Evolutionary conservation across 2,113 vertebrate genomes (phyloP).

Genomic region (Taxidea taxus): DNA sequence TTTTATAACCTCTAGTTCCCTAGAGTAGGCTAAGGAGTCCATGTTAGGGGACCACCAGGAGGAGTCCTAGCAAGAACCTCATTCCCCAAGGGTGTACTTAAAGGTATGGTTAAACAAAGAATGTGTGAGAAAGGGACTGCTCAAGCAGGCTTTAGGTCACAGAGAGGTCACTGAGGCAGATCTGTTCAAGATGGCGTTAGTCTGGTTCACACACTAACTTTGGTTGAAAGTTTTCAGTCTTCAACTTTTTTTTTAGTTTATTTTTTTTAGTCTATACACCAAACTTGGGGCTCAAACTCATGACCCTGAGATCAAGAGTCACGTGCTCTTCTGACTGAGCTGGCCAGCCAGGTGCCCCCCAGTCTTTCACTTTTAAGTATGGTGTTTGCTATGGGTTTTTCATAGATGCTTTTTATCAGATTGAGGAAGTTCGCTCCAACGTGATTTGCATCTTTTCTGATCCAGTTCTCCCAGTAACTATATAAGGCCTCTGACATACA

Average conservation of each 20-base stretch:
- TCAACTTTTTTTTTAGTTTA: not conserved
- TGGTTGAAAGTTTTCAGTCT: not conserved
- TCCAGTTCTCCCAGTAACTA: not conserved
- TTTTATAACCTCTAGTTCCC: not conserved
- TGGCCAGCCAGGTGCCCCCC: not conserved
- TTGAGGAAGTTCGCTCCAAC: not conserved
- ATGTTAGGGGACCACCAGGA: not conserved
- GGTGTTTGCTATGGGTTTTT: constrained; percentile 1
- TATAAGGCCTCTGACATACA: not conserved
- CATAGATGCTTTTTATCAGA: not conserved
- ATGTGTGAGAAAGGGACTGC: not conserved
- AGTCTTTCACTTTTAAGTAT: not conserved
- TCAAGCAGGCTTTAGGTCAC: not conserved
- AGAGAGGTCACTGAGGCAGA: not conserved
- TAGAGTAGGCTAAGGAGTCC: not conserved
- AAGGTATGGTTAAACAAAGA: not conserved
- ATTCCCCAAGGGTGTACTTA: not conserved
- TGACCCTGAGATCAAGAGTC: not conserved
- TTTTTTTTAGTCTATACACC: not conserved
- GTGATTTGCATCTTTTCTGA: not conserved
- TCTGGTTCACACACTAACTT: not conserved
- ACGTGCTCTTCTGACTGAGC: not conserved
- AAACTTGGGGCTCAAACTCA: not conserved
- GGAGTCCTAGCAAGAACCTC: not conserved
- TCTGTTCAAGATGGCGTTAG: not conserved